phyloP scores from a whole-genome alignment of 2,888 invertebrate genomes.

The Sminthurides aquaticus region DNA sequence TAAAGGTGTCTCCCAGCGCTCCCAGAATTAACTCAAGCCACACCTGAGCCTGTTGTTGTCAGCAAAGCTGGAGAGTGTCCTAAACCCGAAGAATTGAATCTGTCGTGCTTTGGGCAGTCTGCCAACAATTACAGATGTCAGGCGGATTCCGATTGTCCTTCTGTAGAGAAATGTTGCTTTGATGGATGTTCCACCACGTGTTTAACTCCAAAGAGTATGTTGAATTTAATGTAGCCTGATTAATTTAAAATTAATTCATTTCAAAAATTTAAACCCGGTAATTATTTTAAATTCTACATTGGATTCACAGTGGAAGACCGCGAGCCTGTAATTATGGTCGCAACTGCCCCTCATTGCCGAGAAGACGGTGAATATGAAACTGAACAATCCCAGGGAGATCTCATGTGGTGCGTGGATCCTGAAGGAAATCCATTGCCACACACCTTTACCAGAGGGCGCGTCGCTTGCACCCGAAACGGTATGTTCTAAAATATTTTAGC shows the following conservation, averaged over 20 bases:
- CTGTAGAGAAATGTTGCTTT: conserved; percentile 30
- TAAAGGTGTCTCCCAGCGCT: conserved; percentile 20
- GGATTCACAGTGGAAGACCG: conserved; percentile 7
- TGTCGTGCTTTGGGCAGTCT: conserved; percentile 14
- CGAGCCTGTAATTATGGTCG: conserved; percentile 42
- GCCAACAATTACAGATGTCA: conserved; percentile 22
- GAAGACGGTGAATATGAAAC: conserved; percentile 44
- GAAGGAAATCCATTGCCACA: conserved; percentile 69
- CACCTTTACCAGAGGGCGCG: conserved; percentile 67
- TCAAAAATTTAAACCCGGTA: no score
- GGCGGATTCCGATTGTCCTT: conserved; percentile 29
- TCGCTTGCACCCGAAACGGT: conserved; percentile 54
- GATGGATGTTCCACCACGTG: conserved; percentile 32
- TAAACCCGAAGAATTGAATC: conserved; percentile 11
- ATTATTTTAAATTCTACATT: no score
- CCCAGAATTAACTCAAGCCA: not conserved
- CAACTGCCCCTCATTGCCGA: conserved; percentile 44
- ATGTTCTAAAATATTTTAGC: not conserved
- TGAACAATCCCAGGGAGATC: conserved; percentile 44
- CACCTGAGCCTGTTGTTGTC: conserved; percentile 19
- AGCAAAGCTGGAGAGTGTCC: conserved; percentile 35
- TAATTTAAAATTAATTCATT: not conserved
- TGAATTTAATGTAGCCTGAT: not conserved
- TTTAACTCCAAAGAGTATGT: conserved; percentile 25
- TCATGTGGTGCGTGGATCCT: conserved; percentile 68